Conservation (phyloP, 2,888 invertebrate genomes). For the Ophioninae sp. region DNA sequence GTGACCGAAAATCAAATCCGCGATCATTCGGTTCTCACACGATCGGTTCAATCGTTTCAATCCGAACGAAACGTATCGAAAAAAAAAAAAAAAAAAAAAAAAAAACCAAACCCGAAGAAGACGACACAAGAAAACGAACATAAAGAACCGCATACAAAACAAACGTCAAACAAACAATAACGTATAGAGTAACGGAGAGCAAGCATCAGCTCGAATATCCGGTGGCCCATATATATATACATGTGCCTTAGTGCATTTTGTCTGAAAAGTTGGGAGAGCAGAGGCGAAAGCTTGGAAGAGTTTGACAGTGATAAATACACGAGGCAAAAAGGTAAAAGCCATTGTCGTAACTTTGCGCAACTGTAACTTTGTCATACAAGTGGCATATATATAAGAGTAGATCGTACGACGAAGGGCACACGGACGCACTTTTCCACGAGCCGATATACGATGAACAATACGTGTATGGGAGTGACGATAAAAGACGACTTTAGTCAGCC, state of each 20-base stretch:
- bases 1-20: too few species aligned
- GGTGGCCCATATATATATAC: conserved; percentile 29
- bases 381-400: neutral
- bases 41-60: too few species aligned
- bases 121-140: too few species aligned
- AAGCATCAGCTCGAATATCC: conserved; percentile 22
- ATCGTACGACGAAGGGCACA: neutral
- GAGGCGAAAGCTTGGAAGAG: neutral
- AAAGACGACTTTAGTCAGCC: conserved; percentile 53
- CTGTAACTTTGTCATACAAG: neutral
- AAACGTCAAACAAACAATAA: conserved; percentile 10
- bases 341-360: conserved; percentile 14
- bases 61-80: too few species aligned
- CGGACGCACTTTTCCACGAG: neutral
- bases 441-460: neutral
- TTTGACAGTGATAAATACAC: conserved; percentile 37
- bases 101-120: too few species aligned
- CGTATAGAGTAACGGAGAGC: neutral
- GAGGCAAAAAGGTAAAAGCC: conserved; percentile 34
- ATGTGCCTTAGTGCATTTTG: conserved; percentile 12
- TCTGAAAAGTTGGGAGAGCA: conserved; percentile 15
- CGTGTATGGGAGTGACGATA: conserved; percentile 11
- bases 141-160: conserved; percentile 6
- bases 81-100: too few species aligned
- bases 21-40: too few species aligned